Base-by-base conservation (phyloP, 2,888 invertebrate species). In the Minunthozetes semirufus region DNA sequence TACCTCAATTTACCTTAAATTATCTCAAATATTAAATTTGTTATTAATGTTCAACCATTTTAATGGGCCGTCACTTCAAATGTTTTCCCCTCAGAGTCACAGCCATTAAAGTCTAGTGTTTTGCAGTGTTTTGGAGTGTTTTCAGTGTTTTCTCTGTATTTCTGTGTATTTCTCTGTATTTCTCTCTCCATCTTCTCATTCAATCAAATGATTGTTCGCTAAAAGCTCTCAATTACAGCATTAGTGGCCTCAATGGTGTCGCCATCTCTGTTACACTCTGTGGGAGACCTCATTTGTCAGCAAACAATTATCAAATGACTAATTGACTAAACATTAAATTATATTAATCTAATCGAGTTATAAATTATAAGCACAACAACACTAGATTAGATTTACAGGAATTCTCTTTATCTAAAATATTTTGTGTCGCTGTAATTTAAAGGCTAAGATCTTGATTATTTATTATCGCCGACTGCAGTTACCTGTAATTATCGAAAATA, bases 41-140 rank as follows among this genome's bases (percentile, higher is more conserved):
- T 19, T 46, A 68, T 68, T 68, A 68, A 68, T 68, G 68, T 68
- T 68, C 68, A 68, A 68, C 68, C 68, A 68, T 68, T 68, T 68
- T 68, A 66, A 68, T 68, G 68, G 68, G 68, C 68, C 42, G 68
- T 46, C 66, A 68, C 68, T 68, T 38, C 48, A 13, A 17, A 48
- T 48, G 25, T 19, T 25, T 56, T 25, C 56, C 56, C 56, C 56
- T 25, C 56, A 53, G 19, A 53, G 53, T 17, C 48, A 48, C 17
- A 48, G 48, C 48, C 48, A 48, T 48, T 48, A 48, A 48, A 48
- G 48, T 48, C 33, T 25, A 25, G 25, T 56, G 19, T 56, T 56
- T 56, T 25, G 22, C 56, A 25, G 22, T 56, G 9, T 56, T 56
- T 56, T 25, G 9, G n/a, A 17, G 9, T n/a, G 19, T 53, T n/a